A percentile compares a stretch with the other conserved stretches of the same genome.
Evolutionary conservation across 2,888 invertebrate species (phyloP).

Genomic region (Periphyllus acericola): DNA sequence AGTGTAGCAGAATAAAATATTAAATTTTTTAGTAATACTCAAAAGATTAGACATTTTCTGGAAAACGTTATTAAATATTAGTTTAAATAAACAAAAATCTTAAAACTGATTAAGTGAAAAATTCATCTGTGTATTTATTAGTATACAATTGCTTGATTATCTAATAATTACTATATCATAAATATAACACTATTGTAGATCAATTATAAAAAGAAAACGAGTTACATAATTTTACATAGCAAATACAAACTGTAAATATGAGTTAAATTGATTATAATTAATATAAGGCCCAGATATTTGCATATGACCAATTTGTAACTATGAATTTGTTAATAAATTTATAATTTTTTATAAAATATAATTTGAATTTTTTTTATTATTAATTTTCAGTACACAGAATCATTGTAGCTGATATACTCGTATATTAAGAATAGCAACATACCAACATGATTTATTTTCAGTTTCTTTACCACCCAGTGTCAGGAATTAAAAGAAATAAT

Average conservation of each 20-base stretch:
- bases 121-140: constrained; percentile 4
- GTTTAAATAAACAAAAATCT: not conserved
- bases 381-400: not conserved
- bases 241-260: not conserved
- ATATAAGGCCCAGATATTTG: constrained; percentile 12
- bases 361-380: not conserved
- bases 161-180: not conserved
- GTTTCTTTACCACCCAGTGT: too few relatives aligned
- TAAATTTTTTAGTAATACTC: constrained; percentile 36
- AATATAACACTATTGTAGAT: not conserved
- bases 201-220: not conserved
- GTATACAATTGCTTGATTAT: constrained; percentile 29
- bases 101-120: constrained; percentile 2
- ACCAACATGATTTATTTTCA: too few relatives aligned
- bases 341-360: too few relatives aligned
- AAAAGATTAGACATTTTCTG: not conserved
- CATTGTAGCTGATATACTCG: not conserved
- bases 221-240: not conserved
- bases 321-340: not conserved
- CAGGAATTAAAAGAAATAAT: too few relatives aligned
- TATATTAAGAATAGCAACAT: not conserved
- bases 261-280: not conserved
- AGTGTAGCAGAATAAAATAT: constrained; percentile 32
- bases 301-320: not conserved
- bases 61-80: constrained; percentile 36